Base-by-base conservation (phyloP, 2,113 vertebrate genomes). In the Corythaixoides concolor region DNA sequence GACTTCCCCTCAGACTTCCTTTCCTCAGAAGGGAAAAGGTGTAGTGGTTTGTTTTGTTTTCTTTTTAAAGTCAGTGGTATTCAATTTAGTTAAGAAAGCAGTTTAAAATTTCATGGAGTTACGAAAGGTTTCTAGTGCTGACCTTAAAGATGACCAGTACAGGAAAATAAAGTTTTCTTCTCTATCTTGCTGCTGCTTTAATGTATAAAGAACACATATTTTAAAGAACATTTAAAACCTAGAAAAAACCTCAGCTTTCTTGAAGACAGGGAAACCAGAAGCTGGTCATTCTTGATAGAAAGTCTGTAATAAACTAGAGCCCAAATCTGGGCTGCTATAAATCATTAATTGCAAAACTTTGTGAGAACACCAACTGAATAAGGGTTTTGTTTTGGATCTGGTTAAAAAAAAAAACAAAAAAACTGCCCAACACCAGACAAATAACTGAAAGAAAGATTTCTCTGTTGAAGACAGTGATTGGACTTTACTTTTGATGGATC, bases 381-480 rank as follows among this genome's bases (percentile, higher is more conserved):
- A 75, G 41, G 28, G 41, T 10, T 93, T 95, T 93, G 73, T 30
- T 93, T 88, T 50, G 43, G 30, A 72, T 78, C 66, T 91, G 74
- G 59, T 81, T 81, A 33, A n/a, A 93, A 94, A 92, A 72, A 37
- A 37, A 73, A 24, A 19, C 11, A 50, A 82, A 73, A 37, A 37
- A 73, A 27, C 41, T 43, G 45, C 50, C 58, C 4, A 8, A 88
- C 66, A 89, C 50, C 68, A 87, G 60, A 47, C 37, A 92, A 91
- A 50, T 63, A 78, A 82, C n/a, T 53, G 30, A 50, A 95, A 94
- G 56, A 96, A 95, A 89, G 81, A 85, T 94, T 85, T 87, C 84
- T 94, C 88, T 90, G 79, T 93, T 92, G 56, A 82, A 78, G 69
- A 82, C 28, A 67, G 66, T 41, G 59, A 73, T 60, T 60, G 30